A percentile compares a stretch with the other conserved stretches of the same genome.
Conservation (phyloP, 1,140 invertebrate species). For the Copidosoma floridanum region DNA sequence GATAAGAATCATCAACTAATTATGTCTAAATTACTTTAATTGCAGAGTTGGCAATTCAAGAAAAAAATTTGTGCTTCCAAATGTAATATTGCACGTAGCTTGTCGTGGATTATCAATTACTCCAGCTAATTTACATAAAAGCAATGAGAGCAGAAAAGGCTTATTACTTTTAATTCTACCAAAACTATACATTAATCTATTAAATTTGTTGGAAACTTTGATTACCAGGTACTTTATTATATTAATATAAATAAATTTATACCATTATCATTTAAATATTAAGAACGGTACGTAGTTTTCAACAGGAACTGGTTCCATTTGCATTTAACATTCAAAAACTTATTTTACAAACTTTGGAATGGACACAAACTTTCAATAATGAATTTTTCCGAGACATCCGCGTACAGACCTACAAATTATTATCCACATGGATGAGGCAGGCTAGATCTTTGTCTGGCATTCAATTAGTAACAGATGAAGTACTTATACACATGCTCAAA, state of each 20-base stretch:
- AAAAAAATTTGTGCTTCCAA: constrained; percentile 16
- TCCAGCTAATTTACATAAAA: constrained; percentile 6
- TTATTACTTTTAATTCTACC: constrained; percentile 14
- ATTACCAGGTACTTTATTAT: constrained; percentile 17
- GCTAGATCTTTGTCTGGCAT: constrained; percentile 14
- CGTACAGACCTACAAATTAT: not conserved
- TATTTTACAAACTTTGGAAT: constrained; percentile 17
- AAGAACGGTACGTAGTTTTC: no score
- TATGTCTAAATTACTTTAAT: no score
- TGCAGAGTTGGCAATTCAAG: not conserved
- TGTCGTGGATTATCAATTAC: constrained; percentile 15
- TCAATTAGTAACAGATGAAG: constrained; percentile 9
- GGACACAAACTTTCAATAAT: not conserved
- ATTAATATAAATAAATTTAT: not conserved
- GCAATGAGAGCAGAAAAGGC: not conserved
- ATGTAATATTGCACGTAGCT: constrained; percentile 11
- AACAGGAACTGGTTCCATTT: constrained; percentile 11
- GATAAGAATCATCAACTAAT: no score
- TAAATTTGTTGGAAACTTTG: constrained; percentile 8
- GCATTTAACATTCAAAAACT: constrained; percentile 4
- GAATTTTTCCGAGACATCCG: constrained; percentile 1
- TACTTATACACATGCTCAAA: constrained; percentile 2
- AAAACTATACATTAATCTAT: constrained; percentile 1
- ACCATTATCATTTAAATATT: not conserved
- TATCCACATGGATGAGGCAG: constrained; percentile 9